A percentile compares a stretch with the other conserved stretches of the same genome.
Evolutionary conservation across 2,797 vertebrate species (phyloP).

Genomic region (Oreortyx pictus): DNA sequence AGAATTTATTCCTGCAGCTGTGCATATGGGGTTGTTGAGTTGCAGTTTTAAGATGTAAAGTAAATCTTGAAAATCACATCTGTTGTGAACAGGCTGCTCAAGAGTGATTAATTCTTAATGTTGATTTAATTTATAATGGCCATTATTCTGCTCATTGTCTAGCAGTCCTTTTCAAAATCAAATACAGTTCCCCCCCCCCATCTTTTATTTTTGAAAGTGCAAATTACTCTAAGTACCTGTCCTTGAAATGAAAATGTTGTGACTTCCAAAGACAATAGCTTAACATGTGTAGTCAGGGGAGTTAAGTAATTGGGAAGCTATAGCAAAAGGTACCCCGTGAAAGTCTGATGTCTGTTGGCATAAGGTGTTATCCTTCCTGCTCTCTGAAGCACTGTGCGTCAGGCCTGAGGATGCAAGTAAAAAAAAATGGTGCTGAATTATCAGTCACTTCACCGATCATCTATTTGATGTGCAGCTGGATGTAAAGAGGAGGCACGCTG

Average conservation of each 20-base stretch:
- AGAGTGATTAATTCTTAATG: background rate
- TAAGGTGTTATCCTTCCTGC: conserved; percentile 9
- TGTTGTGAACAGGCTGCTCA: background rate
- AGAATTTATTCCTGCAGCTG: background rate
- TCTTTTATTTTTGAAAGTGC: background rate
- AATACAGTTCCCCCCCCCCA: background rate
- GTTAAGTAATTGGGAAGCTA: background rate
- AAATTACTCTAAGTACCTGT: background rate
- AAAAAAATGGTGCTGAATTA: background rate
- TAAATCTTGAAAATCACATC: background rate
- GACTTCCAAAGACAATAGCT: background rate
- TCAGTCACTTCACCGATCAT: background rate
- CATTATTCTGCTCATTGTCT: background rate
- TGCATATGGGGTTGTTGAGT: background rate
- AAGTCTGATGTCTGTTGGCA: conserved; percentile 8
- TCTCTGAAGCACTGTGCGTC: background rate
- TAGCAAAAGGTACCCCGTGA: background rate
- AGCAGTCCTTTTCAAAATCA: background rate
- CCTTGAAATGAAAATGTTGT: background rate
- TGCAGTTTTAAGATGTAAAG: background rate
- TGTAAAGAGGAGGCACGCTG: background rate
- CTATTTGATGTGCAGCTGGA: conserved; percentile 42
- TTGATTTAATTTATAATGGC: background rate
- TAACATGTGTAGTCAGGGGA: background rate
- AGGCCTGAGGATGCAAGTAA: conserved; percentile 4